phyloP scores from a whole-genome alignment of 2,797 vertebrate genomes.

The Myotis planiceps region DNA sequence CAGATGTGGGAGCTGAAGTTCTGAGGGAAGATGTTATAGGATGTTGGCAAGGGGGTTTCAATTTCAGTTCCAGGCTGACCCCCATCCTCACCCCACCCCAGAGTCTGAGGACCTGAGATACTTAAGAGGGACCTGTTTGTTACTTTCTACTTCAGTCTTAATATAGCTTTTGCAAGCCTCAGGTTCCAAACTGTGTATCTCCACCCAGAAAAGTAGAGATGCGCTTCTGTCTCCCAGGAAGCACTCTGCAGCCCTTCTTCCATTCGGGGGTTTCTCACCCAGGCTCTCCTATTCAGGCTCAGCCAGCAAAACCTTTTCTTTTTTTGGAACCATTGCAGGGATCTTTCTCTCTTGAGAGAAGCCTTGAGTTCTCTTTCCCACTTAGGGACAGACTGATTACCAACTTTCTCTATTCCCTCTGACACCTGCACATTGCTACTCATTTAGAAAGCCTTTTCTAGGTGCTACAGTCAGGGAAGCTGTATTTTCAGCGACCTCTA shows the following conservation, averaged over 20 bases:
- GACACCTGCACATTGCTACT: background rate
- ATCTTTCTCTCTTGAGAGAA: background rate
- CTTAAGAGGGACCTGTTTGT: background rate
- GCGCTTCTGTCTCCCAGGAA: background rate
- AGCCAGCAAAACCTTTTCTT: slow-evolving; percentile 14
- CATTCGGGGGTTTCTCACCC: background rate
- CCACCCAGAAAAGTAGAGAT: background rate
- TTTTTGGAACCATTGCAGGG: background rate
- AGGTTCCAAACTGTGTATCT: background rate
- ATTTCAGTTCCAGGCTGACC: background rate
- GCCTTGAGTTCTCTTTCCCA: background rate
- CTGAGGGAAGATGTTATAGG: background rate
- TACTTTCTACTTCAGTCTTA: slow-evolving; percentile 6
- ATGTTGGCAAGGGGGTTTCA: background rate
- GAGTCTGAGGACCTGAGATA: background rate
- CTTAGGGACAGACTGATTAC: background rate
- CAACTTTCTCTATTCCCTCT: background rate
- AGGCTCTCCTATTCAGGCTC: background rate
- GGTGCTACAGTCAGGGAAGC: background rate
- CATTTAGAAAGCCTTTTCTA: background rate
- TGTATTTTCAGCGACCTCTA: background rate
- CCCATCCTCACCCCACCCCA: too few species aligned
- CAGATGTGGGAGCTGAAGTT: background rate
- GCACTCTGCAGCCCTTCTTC: background rate
- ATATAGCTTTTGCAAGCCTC: background rate